Conservation (phyloP, 2,113 vertebrate species). For the Pelvicachromis taeniatus region DNA sequence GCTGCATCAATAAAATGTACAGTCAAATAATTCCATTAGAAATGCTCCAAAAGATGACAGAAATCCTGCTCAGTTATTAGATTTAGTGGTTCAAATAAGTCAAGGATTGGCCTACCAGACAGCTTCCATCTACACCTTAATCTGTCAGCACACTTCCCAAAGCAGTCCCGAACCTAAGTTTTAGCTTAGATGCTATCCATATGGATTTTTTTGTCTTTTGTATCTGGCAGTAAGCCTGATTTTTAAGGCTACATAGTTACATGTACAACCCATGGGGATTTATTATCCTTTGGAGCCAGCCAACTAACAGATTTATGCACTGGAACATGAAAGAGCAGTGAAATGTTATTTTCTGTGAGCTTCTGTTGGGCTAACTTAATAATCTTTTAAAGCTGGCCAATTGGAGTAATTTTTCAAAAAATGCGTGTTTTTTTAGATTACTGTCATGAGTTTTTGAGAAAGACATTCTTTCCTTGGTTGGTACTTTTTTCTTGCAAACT, state of each 20-base stretch:
- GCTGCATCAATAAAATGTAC: background rate
- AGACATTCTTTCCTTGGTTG: background rate
- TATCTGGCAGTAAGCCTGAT: background rate
- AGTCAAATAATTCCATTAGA: background rate
- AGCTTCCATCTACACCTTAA: background rate
- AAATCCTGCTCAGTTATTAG: no score
- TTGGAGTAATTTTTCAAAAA: background rate
- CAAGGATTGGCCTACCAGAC: no score
- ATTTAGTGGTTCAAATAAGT: no score
- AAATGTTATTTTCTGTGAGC: background rate
- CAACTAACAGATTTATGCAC: background rate
- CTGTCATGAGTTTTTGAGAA: background rate
- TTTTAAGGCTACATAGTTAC: background rate
- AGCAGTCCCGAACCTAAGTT: background rate
- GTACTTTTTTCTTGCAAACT: background rate
- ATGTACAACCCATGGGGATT: background rate
- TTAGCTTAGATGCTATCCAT: background rate
- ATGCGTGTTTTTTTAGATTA: accelerated
- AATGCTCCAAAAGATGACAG: background rate
- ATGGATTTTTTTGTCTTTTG: background rate
- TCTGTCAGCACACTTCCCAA: background rate
- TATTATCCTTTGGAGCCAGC: background rate
- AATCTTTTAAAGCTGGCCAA: background rate
- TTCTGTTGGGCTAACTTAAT: background rate
- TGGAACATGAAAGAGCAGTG: background rate